phyloP scores from a whole-genome alignment of 2,797 vertebrate genomes.

The Toxotes lorentzi region DNA sequence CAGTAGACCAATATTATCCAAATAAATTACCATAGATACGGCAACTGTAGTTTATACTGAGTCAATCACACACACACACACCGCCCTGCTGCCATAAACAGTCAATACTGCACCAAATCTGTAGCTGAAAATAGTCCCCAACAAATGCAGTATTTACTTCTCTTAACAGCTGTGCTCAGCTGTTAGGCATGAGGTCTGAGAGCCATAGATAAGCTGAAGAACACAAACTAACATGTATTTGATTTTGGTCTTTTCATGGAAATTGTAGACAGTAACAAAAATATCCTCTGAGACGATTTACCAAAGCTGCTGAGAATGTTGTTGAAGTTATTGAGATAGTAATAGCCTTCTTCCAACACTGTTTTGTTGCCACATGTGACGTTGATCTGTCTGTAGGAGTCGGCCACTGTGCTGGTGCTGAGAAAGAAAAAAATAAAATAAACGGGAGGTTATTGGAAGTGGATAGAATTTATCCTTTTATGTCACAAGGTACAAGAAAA shows the following conservation, averaged over 20 bases:
- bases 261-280: neutral
- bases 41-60: neutral
- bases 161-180: neutral
- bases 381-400: slow-evolving; percentile 91
- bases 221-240: neutral
- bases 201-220: neutral
- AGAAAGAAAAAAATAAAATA: neutral
- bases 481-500: neutral
- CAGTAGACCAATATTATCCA: neutral
- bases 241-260: neutral
- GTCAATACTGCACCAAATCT: too few species aligned
- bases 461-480: neutral
- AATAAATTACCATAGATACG: neutral
- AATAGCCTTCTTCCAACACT: slow-evolving; percentile 92
- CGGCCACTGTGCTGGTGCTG: slow-evolving; percentile 94
- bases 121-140: too few species aligned
- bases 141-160: neutral
- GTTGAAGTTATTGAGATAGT: slow-evolving; percentile 99
- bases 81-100: too few species aligned
- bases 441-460: neutral
- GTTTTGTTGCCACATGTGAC: slow-evolving; percentile 91
- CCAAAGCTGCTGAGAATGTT: slow-evolving; percentile 98
- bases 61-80: too few species aligned
- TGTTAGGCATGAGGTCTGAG: neutral
- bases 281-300: slow-evolving; percentile 70